Conservation (phyloP, 1,140 invertebrate species). For the Latrodectus geometricus region DNA sequence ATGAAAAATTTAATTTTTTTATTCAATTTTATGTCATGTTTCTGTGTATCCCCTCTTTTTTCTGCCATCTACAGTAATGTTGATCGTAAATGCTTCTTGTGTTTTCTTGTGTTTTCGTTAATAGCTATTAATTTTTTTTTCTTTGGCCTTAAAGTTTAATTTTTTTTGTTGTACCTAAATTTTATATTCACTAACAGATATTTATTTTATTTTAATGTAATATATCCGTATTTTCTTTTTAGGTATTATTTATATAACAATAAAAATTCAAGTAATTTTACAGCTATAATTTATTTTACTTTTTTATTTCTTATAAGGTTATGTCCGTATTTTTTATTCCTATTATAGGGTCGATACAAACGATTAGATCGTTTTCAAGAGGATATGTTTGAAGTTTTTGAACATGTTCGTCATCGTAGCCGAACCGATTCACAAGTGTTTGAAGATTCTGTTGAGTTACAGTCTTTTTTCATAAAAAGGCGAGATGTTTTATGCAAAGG, state of each 20-base stretch:
- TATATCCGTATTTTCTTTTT: background rate
- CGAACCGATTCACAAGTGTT: constrained; percentile 90
- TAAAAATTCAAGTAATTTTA: no score
- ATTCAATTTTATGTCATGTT: no score
- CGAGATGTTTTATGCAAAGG: constrained; percentile 79
- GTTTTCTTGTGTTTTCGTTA: no score
- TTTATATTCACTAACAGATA: no score
- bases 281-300: no score
- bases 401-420: constrained; percentile 86
- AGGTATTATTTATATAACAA: background rate
- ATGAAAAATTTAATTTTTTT: no score
- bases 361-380: constrained; percentile 95
- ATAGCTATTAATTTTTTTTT: no score
- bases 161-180: no score
- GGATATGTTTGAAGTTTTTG: constrained; percentile 94
- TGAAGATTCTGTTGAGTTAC: constrained; percentile 94
- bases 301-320: constrained; percentile 69
- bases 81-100: no score
- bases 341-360: constrained; percentile 82
- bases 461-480: constrained; percentile 86
- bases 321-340: constrained; percentile 9
- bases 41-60: no score
- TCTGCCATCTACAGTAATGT: no score
- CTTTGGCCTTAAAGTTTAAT: no score
- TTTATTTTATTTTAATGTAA: background rate